These are phyloP conservation scores for Linnaemya tessellans DNA, from an alignment of 2,888 invertebrate genomes.

Conservation along the genomic window DNA sequence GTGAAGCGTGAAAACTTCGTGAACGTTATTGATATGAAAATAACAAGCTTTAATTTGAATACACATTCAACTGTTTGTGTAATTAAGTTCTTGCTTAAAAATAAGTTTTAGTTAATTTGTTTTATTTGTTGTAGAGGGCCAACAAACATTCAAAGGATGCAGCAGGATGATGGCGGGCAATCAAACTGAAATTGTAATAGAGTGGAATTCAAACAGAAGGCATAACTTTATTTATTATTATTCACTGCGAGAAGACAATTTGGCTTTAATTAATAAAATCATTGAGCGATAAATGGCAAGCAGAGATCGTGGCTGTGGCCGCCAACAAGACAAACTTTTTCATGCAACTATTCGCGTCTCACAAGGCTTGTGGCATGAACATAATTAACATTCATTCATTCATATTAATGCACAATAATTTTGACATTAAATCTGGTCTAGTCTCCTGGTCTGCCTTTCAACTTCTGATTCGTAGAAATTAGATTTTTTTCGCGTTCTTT, in stretches of 20 bases:
- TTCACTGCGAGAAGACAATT: neutral
- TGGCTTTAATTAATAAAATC: slow-evolving; percentile 8
- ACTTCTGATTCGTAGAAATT: neutral
- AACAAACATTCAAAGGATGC: neutral
- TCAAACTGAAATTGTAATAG: neutral
- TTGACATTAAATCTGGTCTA: neutral
- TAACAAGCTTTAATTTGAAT: slow-evolving; percentile 24
- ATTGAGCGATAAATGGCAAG: neutral
- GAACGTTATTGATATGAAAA: slow-evolving; percentile 23
- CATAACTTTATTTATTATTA: slow-evolving; percentile 1
- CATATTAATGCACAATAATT: slow-evolving; percentile 1
- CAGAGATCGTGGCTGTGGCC: neutral
- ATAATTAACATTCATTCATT: too few relatives aligned
- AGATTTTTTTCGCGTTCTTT: slow-evolving; percentile 25
- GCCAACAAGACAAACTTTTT: neutral
- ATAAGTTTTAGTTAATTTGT: slow-evolving; percentile 54
- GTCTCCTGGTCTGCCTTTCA: neutral
- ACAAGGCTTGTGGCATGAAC: too few relatives aligned
- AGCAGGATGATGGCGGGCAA: neutral
- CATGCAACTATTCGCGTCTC: too few relatives aligned
- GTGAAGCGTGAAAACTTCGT: slow-evolving; percentile 30
- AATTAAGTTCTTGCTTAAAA: slow-evolving; percentile 26
- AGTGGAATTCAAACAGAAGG: neutral
- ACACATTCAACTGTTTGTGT: slow-evolving; percentile 24
- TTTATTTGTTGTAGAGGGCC: slow-evolving; percentile 29